phyloP scores from a whole-genome alignment of 2,113 vertebrate species.

The Glareola pratincola region DNA sequence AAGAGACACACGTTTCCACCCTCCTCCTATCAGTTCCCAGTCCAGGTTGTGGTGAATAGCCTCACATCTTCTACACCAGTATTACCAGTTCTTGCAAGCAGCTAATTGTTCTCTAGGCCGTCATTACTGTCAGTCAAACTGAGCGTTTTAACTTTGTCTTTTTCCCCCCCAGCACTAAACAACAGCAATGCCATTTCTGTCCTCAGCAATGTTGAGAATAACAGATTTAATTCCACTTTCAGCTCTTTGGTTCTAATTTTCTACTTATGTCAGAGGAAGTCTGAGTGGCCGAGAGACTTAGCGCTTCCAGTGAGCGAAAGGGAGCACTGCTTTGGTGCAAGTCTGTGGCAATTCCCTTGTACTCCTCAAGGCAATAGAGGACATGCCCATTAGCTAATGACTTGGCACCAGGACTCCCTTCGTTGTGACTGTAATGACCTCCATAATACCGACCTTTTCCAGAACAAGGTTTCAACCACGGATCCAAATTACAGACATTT shows the following conservation, averaged over 20 bases:
- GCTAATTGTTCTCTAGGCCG: not conserved
- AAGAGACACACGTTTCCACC: not conserved
- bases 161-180: not conserved
- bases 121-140: not conserved
- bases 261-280: not conserved
- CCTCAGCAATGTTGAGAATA: not conserved
- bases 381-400: not conserved
- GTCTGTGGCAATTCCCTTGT: not conserved
- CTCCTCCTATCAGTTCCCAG: not conserved
- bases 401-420: not conserved
- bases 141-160: not conserved
- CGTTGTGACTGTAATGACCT: not conserved
- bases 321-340: not conserved
- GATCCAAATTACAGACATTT: not conserved
- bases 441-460: not conserved
- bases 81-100: not conserved
- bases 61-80: not conserved
- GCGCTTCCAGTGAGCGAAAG: accelerated
- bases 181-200: not conserved
- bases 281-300: not conserved
- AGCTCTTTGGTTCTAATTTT: not conserved
- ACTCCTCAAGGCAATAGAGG: not conserved
- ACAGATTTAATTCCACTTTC: not conserved
- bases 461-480: not conserved
- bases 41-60: not conserved